A percentile compares a stretch with the other conserved stretches of the same genome.
Evolutionary conservation across 2,888 invertebrate species (phyloP).

Genomic region (Scaptomyza caliginosa): DNA sequence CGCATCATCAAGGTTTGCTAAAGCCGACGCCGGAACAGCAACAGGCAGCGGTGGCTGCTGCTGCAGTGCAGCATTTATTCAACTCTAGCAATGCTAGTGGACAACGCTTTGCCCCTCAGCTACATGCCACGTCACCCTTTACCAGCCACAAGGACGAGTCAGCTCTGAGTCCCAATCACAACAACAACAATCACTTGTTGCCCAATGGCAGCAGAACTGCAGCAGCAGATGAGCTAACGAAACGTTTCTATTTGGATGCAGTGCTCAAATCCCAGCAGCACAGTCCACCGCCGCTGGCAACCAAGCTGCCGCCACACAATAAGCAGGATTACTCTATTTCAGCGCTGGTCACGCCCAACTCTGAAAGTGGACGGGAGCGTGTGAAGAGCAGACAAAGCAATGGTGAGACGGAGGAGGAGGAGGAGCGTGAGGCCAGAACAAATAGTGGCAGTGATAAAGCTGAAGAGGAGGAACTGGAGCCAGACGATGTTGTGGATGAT

Average conservation of each 20-base stretch:
- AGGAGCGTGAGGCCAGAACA: background rate
- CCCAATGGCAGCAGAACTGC: slow-evolving; percentile 86
- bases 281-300: slow-evolving; percentile 71
- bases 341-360: slow-evolving; percentile 82
- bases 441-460: slow-evolving; percentile 24
- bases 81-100: slow-evolving; percentile 64
- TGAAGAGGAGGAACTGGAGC: slow-evolving; percentile 29
- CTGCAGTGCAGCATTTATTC: slow-evolving; percentile 81
- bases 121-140: slow-evolving; percentile 64
- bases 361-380: slow-evolving; percentile 81
- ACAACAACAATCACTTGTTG: slow-evolving; percentile 84
- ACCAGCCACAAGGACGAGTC: slow-evolving; percentile 44
- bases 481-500: slow-evolving; percentile 82
- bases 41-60: slow-evolving; percentile 78
- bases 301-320: slow-evolving; percentile 68
- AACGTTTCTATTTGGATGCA: slow-evolving; percentile 90
- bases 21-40: slow-evolving; percentile 82
- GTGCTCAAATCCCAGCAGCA: slow-evolving; percentile 89
- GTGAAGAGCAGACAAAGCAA: slow-evolving; percentile 73
- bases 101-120: slow-evolving; percentile 62
- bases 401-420: slow-evolving; percentile 70
- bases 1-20: slow-evolving; percentile 83
- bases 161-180: slow-evolving; percentile 42
- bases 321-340: slow-evolving; percentile 81
- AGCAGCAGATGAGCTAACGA: slow-evolving; percentile 88